Percentiles rank a stretch among this genome's conserved stretches.
Evolutionary conservation across 2,888 invertebrate species (phyloP).

Genomic region (Therioaphis trifolii): DNA sequence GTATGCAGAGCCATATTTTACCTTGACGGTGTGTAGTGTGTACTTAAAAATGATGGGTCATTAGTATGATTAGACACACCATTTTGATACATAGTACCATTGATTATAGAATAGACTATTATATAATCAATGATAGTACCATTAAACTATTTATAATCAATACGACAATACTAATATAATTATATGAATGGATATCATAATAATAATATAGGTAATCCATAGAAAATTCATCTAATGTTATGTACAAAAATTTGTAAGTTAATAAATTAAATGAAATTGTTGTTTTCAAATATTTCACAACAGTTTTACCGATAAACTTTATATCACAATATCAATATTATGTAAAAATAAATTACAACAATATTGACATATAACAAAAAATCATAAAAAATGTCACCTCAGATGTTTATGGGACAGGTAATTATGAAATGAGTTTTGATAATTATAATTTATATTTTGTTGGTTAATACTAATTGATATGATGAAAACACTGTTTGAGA

Average conservation of each 20-base stretch:
- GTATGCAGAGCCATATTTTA: constrained; percentile 37
- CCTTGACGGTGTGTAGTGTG: constrained; percentile 24
- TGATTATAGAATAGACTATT: no score
- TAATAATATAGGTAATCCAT: background rate
- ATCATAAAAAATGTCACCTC: background rate
- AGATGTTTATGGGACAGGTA: background rate
- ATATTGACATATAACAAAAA: background rate
- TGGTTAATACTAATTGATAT: background rate
- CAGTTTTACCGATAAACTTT: background rate
- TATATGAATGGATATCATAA: no score
- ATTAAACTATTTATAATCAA: no score
- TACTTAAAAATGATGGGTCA: constrained; percentile 31
- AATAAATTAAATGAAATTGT: background rate
- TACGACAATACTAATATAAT: no score
- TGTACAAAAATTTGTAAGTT: background rate
- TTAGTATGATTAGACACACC: constrained; percentile 39
- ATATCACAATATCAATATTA: background rate
- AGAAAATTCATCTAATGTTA: background rate
- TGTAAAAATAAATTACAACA: background rate
- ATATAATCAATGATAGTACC: no score
- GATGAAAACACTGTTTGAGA: background rate
- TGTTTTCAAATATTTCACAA: background rate
- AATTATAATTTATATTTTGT: background rate
- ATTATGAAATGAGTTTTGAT: background rate
- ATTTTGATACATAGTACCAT: constrained; percentile 15